Percentiles rank a stretch among this genome's conserved stretches.
Evolutionary conservation across 1,140 invertebrate genomes (phyloP).

Genomic region (Colletes gigas): DNA sequence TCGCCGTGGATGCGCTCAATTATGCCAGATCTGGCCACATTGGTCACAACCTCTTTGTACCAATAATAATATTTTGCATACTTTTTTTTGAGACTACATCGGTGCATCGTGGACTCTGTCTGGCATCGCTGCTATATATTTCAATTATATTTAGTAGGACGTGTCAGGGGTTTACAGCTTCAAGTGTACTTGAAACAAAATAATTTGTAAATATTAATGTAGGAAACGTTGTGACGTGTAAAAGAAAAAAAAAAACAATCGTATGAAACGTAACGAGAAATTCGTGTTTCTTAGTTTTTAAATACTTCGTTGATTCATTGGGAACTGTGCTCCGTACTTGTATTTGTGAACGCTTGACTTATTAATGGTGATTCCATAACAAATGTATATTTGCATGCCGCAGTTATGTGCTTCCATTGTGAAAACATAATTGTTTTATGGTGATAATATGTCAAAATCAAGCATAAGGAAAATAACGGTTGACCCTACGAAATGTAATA

Average conservation of each 20-base stretch:
- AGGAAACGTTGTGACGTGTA: not conserved
- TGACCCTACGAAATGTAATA: conserved; percentile 86
- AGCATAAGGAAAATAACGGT: conserved; percentile 89
- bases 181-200: not conserved
- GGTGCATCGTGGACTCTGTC: no score
- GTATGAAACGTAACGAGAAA: not conserved
- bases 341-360: not conserved
- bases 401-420: conserved; percentile 80
- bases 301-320: not conserved
- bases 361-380: conserved; percentile 42
- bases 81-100: not conserved
- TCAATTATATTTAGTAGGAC: not conserved
- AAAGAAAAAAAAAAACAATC: not conserved
- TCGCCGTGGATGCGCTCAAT: no score
- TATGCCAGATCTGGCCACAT: no score
- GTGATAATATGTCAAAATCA: conserved; percentile 88
- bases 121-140: not conserved
- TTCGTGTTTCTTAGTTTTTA: not conserved
- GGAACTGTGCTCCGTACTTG: not conserved
- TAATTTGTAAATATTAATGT: conserved; percentile 17
- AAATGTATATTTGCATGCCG: conserved; percentile 69
- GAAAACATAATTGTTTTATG: conserved; percentile 78
- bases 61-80: conserved; percentile 5
- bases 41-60: not conserved
- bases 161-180: conserved; percentile 4